Percentiles rank a stretch among this genome's conserved stretches.
phyloP scores from a whole-genome alignment of 2,113 vertebrate genomes.

The Amblyopsis rosae region DNA sequence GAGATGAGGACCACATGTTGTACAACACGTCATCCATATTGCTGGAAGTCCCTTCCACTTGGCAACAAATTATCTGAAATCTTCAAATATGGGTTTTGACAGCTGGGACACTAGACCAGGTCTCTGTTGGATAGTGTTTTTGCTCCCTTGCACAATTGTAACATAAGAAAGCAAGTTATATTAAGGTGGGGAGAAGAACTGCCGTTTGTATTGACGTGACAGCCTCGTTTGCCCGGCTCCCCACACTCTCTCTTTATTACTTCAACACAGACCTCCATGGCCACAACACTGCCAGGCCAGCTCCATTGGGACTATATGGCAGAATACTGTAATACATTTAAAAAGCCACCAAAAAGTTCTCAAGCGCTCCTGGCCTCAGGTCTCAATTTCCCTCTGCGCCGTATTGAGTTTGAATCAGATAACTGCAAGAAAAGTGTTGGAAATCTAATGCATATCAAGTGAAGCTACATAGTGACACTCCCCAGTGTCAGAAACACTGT shows the following conservation, averaged over 20 bases:
- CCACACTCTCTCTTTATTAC: conserved; percentile 21
- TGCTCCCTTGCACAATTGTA: conserved; percentile 3
- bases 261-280: conserved; percentile 36
- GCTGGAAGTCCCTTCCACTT: neutral
- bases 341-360: conserved; percentile 38
- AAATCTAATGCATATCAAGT: conserved; percentile 73
- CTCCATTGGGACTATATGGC: conserved; percentile 42
- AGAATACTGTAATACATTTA: conserved; percentile 60
- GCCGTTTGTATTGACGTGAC: conserved; percentile 20
- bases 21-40: too few species aligned
- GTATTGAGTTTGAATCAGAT: conserved; percentile 69
- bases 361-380: conserved; percentile 45
- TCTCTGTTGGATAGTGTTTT: conserved; percentile 4
- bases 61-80: neutral
- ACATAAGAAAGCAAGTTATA: conserved; percentile 20
- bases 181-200: conserved; percentile 13
- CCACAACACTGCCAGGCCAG: conserved; percentile 34
- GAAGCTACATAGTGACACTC: conserved; percentile 57
- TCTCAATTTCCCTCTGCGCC: conserved; percentile 68
- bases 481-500: conserved; percentile 49
- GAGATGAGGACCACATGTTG: too few species aligned
- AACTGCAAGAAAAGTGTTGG: conserved; percentile 60
- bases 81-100: neutral
- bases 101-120: neutral
- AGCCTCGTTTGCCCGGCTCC: conserved; percentile 22